phyloP scores from a whole-genome alignment of 2,113 vertebrate genomes.

The Turnix velox region DNA sequence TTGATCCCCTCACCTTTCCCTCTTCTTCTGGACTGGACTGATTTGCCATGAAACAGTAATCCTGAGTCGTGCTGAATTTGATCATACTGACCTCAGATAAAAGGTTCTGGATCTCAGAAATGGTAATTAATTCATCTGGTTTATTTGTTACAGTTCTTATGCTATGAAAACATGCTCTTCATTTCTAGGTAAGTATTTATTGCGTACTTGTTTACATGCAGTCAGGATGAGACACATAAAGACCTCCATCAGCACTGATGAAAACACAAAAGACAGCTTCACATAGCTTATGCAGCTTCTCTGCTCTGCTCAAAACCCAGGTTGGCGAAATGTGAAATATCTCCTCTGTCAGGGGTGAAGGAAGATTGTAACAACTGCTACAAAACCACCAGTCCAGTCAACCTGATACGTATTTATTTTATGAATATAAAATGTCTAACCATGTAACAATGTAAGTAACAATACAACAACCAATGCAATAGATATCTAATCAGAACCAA shows the following conservation, averaged over 20 bases:
- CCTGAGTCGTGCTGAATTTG: background rate
- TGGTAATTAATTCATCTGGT: background rate
- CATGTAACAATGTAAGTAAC: background rate
- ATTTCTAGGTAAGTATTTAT: background rate
- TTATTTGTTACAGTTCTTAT: background rate
- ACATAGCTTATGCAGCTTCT: rapidly evolving
- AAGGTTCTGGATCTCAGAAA: background rate
- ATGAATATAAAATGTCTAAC: rapidly evolving
- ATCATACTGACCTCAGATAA: background rate
- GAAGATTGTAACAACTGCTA: background rate
- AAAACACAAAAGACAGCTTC: background rate
- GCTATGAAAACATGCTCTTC: background rate
- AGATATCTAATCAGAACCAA: background rate
- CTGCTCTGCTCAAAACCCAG: background rate
- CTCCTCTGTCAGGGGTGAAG: background rate
- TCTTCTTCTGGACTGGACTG: background rate
- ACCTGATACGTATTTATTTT: background rate
- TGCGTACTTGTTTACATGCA: background rate
- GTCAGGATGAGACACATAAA: background rate
- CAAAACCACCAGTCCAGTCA: background rate
- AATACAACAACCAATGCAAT: background rate
- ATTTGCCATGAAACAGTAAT: slow-evolving; percentile 1
- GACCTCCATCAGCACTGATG: background rate
- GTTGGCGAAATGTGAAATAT: background rate
- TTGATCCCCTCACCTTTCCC: slow-evolving; percentile 50